Base-by-base conservation (phyloP, 2,797 vertebrate genomes). In the Pangasius mekongensis region DNA sequence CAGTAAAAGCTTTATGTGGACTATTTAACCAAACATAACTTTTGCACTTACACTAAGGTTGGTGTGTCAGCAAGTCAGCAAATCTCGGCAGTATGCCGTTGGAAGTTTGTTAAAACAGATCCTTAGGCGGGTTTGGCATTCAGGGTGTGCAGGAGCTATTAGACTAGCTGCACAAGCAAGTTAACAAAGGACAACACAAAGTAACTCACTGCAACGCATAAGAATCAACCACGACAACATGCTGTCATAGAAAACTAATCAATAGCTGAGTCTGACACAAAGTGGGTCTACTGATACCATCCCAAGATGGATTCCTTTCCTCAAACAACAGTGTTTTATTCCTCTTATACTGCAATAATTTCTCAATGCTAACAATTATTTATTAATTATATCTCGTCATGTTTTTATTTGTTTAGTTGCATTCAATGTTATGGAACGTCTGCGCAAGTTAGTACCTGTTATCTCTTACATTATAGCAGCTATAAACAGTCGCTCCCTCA, bases 71-170 rank as follows among this genome's bases (percentile, higher is more conserved):
- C 84, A 56, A 62, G 58, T 88, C n/a, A 47, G 47, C 47, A 47
- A 47, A 47, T 47, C 47, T 47, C 47, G 1, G 82, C 73, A 67
- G 62, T 30, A 18, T 62, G 49, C 84, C 71, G 22, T n/a, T 78
- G 78, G 81, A 62, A 52, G 84, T 88, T 86, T 73, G 54, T 84
- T 71, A 88, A 77, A 88, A 88, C 58, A 20, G 39, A 84, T 84
- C 87, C 87, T 86, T 33, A 73, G 89, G 87, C 20, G 9, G 80
- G 39, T 71, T 84, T 78, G 84, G 56, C 84, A 20, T 86, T 73
- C 36, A 22, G 9, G 39, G 56, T 62, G 24, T 77, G 73, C 43
- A 22, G 76, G 64, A 56, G n/a, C 3, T 80, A 33, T 80, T 80
- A 20, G 16, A 22, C 56, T 24, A 60, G 5, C 80, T 43, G 27